Conservation (phyloP, 1,140 invertebrate species). For the Aricia agestis region DNA sequence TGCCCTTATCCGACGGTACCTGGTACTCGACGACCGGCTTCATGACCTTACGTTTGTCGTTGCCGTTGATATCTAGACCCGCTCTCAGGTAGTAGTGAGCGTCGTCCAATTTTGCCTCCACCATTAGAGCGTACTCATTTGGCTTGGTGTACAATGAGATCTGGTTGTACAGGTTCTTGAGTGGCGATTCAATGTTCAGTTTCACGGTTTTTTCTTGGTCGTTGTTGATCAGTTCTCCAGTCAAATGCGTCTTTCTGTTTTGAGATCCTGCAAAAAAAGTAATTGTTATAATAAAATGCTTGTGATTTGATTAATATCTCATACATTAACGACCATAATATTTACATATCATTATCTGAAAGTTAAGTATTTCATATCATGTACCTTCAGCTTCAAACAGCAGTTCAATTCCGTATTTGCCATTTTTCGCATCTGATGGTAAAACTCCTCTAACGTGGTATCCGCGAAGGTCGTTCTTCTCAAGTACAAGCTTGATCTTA, state of each 20-base stretch:
- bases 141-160: conserved; percentile 73
- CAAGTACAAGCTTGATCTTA: conserved; percentile 77
- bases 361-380: conserved; percentile 3
- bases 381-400: conserved; percentile 80
- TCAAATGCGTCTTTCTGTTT: conserved; percentile 78
- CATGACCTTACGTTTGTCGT: conserved; percentile 74
- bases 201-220: conserved; percentile 76
- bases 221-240: conserved; percentile 63
- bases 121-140: conserved; percentile 75
- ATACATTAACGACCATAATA: not conserved
- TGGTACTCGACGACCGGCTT: conserved; percentile 83
- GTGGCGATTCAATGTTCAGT: conserved; percentile 77
- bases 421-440: conserved; percentile 37
- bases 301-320: not conserved
- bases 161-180: conserved; percentile 76
- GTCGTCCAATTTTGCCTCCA: conserved; percentile 77
- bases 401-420: conserved; percentile 75
- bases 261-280: conserved; percentile 76
- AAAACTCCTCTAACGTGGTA: conserved; percentile 78
- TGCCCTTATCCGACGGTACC: conserved; percentile 76
- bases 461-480: conserved; percentile 81
- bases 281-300: conserved; percentile 10
- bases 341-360: too few relatives aligned
- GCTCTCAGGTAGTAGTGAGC: conserved; percentile 78
- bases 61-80: conserved; percentile 79